phyloP scores from a whole-genome alignment of 2,888 invertebrate genomes.

The Cryptophagus acutangulus region DNA sequence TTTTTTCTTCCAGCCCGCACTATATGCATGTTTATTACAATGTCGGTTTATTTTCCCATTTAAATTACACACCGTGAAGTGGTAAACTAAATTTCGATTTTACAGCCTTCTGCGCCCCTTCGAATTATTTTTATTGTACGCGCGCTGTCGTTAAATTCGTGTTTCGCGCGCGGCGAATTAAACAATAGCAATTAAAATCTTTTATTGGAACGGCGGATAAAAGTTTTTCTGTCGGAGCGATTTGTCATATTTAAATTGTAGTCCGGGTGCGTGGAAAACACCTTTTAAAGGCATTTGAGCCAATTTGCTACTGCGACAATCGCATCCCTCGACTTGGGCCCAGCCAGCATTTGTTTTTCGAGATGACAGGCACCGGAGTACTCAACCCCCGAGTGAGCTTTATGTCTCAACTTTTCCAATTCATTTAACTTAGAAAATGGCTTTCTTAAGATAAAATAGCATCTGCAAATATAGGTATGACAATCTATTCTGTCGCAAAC shows the following conservation, averaged over 20 bases:
- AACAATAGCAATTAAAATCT: background rate
- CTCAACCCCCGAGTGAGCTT: conserved; percentile 12
- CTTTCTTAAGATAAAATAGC: conserved; percentile 24
- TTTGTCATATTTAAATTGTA: conserved; percentile 6
- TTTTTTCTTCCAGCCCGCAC: conserved; percentile 6
- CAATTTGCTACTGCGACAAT: conserved; percentile 29
- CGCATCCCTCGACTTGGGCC: conserved; percentile 17
- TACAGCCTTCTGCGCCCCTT: background rate
- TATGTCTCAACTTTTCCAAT: conserved; percentile 31
- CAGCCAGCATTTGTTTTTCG: conserved; percentile 4
- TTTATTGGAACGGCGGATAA: background rate
- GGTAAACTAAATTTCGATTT: conserved; percentile 3
- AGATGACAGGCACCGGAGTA: conserved; percentile 3
- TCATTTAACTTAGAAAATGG: conserved; percentile 31
- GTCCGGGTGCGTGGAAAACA: conserved; percentile 14
- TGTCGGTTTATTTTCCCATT: conserved; percentile 8
- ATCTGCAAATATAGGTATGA: conserved; percentile 26
- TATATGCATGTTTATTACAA: conserved; percentile 11
- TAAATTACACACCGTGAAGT: conserved; percentile 7
- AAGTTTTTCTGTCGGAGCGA: too few species aligned
- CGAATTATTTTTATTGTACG: too few species aligned
- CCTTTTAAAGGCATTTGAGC: conserved; percentile 25
- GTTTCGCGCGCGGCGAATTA: background rate
- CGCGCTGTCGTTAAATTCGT: too few species aligned
- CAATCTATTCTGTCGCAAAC: conserved; percentile 19